Evolutionary conservation across 2,113 vertebrate species (phyloP).

Genomic region (Herpailurus yagouaroundi): DNA sequence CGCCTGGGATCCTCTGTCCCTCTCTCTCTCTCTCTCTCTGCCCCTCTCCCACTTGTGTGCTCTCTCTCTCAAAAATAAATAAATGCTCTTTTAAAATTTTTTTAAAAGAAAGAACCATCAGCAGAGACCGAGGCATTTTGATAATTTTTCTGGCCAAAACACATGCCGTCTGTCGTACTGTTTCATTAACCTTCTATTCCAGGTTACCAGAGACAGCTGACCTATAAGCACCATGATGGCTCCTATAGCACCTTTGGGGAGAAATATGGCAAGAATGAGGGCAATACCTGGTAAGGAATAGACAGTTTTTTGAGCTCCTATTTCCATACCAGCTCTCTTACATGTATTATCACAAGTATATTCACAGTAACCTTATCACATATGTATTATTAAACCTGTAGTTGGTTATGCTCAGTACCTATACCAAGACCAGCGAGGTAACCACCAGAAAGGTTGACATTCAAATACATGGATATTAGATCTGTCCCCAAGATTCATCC

Average conservation of each 20-base stretch:
- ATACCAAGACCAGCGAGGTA: background rate
- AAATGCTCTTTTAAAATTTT: no score
- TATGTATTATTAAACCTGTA: background rate
- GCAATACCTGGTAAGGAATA: slow-evolving; percentile 92
- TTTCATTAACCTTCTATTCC: slow-evolving; percentile 3
- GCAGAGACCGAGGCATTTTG: background rate
- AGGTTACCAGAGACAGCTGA: slow-evolving; percentile 93
- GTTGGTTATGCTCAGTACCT: background rate
- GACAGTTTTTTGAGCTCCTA: background rate
- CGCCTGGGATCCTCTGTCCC: no score
- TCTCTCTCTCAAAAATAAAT: no score
- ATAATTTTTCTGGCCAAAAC: background rate
- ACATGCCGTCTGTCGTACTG: background rate
- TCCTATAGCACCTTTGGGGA: slow-evolving; percentile 93
- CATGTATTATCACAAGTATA: background rate
- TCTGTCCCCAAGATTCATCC: background rate
- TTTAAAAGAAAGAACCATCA: background rate
- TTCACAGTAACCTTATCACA: background rate
- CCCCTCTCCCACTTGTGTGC: no score
- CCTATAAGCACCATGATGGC: slow-evolving; percentile 88
- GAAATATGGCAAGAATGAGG: slow-evolving; percentile 55
- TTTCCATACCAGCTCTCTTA: background rate
- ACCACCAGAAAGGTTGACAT: background rate
- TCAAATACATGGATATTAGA: background rate
- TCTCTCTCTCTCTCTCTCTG: no score